These are phyloP conservation scores for Grapholita molesta DNA, from an alignment of 1,140 invertebrate species.

Conservation along the genomic window DNA sequence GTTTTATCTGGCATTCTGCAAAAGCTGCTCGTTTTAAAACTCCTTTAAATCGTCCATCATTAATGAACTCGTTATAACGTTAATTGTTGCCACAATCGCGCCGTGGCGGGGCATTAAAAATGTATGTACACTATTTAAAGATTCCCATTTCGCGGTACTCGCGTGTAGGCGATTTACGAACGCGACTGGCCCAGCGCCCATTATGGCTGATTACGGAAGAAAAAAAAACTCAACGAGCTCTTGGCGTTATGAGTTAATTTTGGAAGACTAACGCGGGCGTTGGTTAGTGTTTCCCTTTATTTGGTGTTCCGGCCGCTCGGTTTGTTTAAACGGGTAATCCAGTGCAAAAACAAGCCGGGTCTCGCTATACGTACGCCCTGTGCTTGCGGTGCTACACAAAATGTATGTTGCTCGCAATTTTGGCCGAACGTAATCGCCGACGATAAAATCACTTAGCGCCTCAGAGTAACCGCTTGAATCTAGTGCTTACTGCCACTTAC, in stretches of 20 bases:
- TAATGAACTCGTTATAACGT: slow-evolving; percentile 71
- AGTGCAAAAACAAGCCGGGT: slow-evolving; percentile 58
- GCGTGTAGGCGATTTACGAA: slow-evolving; percentile 68
- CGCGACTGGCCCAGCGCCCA: slow-evolving; percentile 71
- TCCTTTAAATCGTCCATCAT: slow-evolving; percentile 59
- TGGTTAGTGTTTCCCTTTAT: slow-evolving; percentile 73
- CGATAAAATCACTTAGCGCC: slow-evolving; percentile 61
- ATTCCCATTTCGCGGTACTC: slow-evolving; percentile 70
- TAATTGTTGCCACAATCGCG: slow-evolving; percentile 70
- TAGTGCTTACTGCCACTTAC: slow-evolving; percentile 39
- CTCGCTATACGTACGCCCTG: slow-evolving; percentile 42
- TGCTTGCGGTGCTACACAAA: slow-evolving; percentile 43
- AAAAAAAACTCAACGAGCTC: slow-evolving; percentile 71
- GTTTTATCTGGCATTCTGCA: slow-evolving; percentile 23
- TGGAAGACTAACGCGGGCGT: slow-evolving; percentile 70
- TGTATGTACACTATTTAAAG: slow-evolving; percentile 73
- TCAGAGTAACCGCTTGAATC: slow-evolving; percentile 41
- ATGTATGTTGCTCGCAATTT: slow-evolving; percentile 47
- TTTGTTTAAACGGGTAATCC: slow-evolving; percentile 74
- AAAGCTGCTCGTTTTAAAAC: slow-evolving; percentile 42
- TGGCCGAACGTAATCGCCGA: slow-evolving; percentile 48
- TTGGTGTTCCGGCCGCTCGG: slow-evolving; percentile 62
- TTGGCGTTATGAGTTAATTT: slow-evolving; percentile 76
- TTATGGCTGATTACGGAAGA: slow-evolving; percentile 70
- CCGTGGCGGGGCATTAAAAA: slow-evolving; percentile 67